Percentiles rank a stretch among this genome's conserved stretches.
These are phyloP conservation scores for Lordiphosa andalusiaca DNA, from an alignment of 2,888 invertebrate species.

Conservation along the genomic window DNA sequence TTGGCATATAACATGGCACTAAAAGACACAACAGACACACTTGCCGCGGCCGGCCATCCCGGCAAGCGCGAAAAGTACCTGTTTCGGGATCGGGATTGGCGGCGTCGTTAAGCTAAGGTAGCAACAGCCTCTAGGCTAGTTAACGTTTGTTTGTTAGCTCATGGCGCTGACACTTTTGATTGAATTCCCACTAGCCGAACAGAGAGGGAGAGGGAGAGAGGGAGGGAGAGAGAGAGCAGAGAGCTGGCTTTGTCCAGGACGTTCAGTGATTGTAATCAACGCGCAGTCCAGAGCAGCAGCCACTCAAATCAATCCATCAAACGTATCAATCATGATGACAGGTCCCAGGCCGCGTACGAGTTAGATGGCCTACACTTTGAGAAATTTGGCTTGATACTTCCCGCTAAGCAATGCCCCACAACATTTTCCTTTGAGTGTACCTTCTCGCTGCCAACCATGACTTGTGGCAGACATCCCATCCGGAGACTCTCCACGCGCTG, in stretches of 20 bases:
- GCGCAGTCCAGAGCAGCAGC: slow-evolving; percentile 47
- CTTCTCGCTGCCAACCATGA: slow-evolving; percentile 40
- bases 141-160: slow-evolving; percentile 53
- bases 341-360: slow-evolving; percentile 45
- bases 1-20: slow-evolving; percentile 77
- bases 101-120: slow-evolving; percentile 6
- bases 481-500: slow-evolving; percentile 55
- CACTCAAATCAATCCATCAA: slow-evolving; percentile 77
- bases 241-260: slow-evolving; percentile 3
- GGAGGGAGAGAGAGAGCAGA: too few relatives aligned
- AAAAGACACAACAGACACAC: slow-evolving; percentile 70
- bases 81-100: slow-evolving; percentile 41
- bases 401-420: not conserved
- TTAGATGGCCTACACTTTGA: slow-evolving; percentile 16
- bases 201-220: too few relatives aligned
- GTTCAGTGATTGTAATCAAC: slow-evolving; percentile 62
- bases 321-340: slow-evolving; percentile 78
- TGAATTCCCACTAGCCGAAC: slow-evolving; percentile 72
- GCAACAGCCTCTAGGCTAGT: slow-evolving; percentile 43
- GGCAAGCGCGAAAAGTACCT: slow-evolving; percentile 61
- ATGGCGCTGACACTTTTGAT: slow-evolving; percentile 76
- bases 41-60: slow-evolving; percentile 45
- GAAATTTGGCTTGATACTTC: not conserved
- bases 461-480: slow-evolving; percentile 42
- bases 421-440: slow-evolving; percentile 27